Base-by-base conservation (phyloP, 2,888 invertebrate species). In the Epiblema foenella region DNA sequence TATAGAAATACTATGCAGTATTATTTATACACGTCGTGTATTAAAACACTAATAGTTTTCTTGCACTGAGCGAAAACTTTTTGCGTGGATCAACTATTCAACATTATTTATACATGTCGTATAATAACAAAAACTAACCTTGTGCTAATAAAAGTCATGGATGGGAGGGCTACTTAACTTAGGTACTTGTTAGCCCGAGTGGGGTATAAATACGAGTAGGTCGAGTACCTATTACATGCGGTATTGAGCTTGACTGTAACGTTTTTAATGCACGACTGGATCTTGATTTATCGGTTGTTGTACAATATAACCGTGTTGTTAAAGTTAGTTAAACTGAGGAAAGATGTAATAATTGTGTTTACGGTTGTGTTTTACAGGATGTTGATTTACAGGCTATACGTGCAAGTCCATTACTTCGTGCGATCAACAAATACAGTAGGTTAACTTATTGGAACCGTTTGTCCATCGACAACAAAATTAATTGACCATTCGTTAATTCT, bases 321-420 rank as follows among this genome's bases (percentile, higher is more conserved):
- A 56, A 57, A 51, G 49, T 54, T 33, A 20, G 15, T 60, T 29
- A 46, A 52, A 57, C 46, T 46, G 39, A 60, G 46, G 68, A 52
- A 52, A n/a, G 10, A 58, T 17, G 37, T 56, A 66, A 71, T 72
- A 52, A 69, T 65, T 62, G 15, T 56, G 56, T 57, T 64, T 69
- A 66, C 18, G 24, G 54, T 42, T 49, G 42, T 46, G 49, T 60
- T 54, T 59, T 65, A 17, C 70, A 60, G 49, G 66, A 66, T 70
- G 65, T 37, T 29, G 42, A 24, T 46, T 66, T 54, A 24, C 39
- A 65, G 3, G 33, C 17, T 20, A 52, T 54, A 39, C 17, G 29
- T 37, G 37, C 24, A 63, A 60, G 49, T 37, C 58, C 20, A 46
- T 59, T 66, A 70, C 39, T 18, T 20, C 33, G 58, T 39, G 60